Conservation (phyloP, 2,888 invertebrate genomes). For the Orthonychiurus folsomi region DNA sequence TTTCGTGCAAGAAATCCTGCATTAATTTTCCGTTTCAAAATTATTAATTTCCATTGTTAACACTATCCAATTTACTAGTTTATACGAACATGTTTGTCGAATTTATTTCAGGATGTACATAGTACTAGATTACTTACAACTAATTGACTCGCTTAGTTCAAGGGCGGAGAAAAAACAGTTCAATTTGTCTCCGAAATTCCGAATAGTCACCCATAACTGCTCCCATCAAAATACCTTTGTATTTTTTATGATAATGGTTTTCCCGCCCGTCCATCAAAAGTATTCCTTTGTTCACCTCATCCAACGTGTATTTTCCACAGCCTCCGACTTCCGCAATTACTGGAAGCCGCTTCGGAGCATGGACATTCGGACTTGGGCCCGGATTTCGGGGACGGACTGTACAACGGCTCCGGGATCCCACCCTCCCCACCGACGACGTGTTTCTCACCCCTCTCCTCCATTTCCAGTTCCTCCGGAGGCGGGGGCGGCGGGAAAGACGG, state of each 20-base stretch:
- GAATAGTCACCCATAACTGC: too few species aligned
- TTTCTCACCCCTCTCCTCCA: slow-evolving; percentile 10
- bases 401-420: slow-evolving; percentile 5
- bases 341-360: neutral
- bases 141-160: too few species aligned
- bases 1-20: too few species aligned
- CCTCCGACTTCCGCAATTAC: neutral
- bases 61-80: slow-evolving; percentile 4
- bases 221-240: too few species aligned
- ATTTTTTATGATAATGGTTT: too few species aligned
- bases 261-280: slow-evolving; percentile 66
- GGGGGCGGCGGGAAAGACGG: neutral
- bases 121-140: too few species aligned
- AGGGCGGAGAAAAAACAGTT: too few species aligned
- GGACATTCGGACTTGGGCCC: slow-evolving; percentile 46
- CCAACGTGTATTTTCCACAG: slow-evolving; percentile 71
- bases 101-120: too few species aligned
- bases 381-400: slow-evolving; percentile 41
- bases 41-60: slow-evolving; percentile 53
- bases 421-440: slow-evolving; percentile 14
- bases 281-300: slow-evolving; percentile 72
- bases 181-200: too few species aligned
- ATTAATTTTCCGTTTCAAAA: neutral
- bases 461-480: neutral
- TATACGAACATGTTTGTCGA: neutral